Evolutionary conservation across 2,888 invertebrate species (phyloP), one percentile per base, ranked within the genome.

Genomic region (Cantharis rufa): DNA sequence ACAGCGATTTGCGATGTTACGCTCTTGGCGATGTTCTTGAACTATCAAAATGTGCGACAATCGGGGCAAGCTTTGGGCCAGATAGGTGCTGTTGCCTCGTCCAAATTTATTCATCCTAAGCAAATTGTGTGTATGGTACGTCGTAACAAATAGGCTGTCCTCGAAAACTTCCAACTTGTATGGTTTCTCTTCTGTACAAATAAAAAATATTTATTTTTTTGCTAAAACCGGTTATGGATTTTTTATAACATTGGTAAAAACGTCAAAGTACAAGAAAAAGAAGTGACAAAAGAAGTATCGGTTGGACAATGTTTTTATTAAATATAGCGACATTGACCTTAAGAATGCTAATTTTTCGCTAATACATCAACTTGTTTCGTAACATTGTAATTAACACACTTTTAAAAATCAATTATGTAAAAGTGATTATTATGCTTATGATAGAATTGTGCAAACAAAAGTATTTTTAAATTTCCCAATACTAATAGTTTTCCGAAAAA

Each of bases 151-250:
- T 11, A 94, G 85, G 77, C 88, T 90, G 83, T 94, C 93, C 86
- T 94, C 94, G 85, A 95, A 94, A 0, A 95, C 91, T 83, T 94
- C 94, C 32, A 95, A 87, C 86, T 92, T 92, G 85, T 91, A 92
- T 0, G 95, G 94, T 84, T 92, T 92, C 80, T 92, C 91, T 79
- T 89, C 90, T 86, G 70, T 64, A 28, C 63, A 79, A 78, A 62
- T 75, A 27, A 69, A 70, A 48, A 70, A 13, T 18, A 63, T 15
- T 18, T 11, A 63, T 5, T 21, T n/a, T n/a, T 48, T n/a, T 32
- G 1, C 2, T n/a, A 48, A n/a, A 48, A 48, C 48, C 48, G 48
- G 48, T 48, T 48, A 13, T 2, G n/a, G 4, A n/a, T 48, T 48
- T 48, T 48, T 7, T 5, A 5, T 48, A n/a, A 5, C 1, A 48